These are phyloP conservation scores for Cynocephalus volans DNA, from an alignment of 2,113 vertebrate species.

Conservation along the genomic window DNA sequence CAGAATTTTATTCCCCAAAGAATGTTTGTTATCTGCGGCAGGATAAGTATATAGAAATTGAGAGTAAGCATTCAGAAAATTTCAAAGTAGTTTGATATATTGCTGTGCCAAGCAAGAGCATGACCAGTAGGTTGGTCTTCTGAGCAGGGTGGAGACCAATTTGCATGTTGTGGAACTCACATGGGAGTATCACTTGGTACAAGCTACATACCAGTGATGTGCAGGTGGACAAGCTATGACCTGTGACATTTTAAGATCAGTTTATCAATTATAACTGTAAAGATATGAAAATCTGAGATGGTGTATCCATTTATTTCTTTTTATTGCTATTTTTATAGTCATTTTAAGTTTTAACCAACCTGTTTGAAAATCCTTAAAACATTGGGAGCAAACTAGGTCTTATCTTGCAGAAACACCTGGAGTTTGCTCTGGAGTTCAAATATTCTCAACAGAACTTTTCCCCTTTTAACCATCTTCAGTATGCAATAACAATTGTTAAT, in stretches of 20 bases:
- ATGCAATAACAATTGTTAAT: not conserved
- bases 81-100: not conserved
- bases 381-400: not conserved
- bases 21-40: not conserved
- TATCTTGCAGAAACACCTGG: not conserved
- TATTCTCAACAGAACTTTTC: not conserved
- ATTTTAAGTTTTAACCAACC: constrained; percentile 29
- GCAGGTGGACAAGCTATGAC: not conserved
- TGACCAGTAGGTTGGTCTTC: not conserved
- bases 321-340: not conserved
- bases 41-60: not conserved
- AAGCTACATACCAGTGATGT: not conserved
- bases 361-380: constrained; percentile 10
- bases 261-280: not conserved
- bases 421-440: not conserved
- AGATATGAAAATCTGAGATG: not conserved
- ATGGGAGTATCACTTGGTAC: not conserved
- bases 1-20: not conserved
- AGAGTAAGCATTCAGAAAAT: constrained; percentile 3
- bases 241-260: not conserved
- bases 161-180: not conserved
- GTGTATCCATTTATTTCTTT: not conserved
- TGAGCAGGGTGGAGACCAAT: not conserved
- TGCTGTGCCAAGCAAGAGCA: not conserved
- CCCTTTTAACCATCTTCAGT: not conserved